These are phyloP conservation scores for Xyliphius kryptos DNA, from an alignment of 2,113 vertebrate species.

Conservation along the genomic window DNA sequence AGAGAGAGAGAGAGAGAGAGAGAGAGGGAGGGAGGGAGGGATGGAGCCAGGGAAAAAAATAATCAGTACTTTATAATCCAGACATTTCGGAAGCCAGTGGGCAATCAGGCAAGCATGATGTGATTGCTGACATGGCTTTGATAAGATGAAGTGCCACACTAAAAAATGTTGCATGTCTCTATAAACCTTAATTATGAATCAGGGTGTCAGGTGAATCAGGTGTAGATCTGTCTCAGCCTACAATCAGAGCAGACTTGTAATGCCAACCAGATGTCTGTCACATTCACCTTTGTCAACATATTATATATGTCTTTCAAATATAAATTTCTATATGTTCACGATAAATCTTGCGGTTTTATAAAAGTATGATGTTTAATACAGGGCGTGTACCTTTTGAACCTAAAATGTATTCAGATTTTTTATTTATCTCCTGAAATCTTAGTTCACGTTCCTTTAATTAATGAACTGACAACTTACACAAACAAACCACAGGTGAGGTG, in stretches of 20 bases:
- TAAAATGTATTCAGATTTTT: too few relatives aligned
- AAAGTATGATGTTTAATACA: too few relatives aligned
- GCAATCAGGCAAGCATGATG: constrained; percentile 37
- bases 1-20: too few relatives aligned
- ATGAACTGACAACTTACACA: too few relatives aligned
- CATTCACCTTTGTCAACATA: background rate
- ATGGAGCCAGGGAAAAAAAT: constrained; percentile 11
- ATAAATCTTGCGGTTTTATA: too few relatives aligned
- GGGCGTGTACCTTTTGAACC: too few relatives aligned
- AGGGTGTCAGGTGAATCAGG: constrained; percentile 10
- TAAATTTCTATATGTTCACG: too few relatives aligned
- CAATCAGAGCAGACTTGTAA: background rate
- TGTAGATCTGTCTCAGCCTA: constrained; percentile 36
- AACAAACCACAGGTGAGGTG: too few relatives aligned
- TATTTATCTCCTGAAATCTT: too few relatives aligned
- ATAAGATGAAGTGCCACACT: background rate
- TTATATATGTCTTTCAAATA: background rate
- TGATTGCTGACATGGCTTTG: constrained; percentile 26
- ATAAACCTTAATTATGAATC: constrained; percentile 41
- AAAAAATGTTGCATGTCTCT: background rate
- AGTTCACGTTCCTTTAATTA: too few relatives aligned
- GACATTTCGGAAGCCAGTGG: constrained; percentile 41
- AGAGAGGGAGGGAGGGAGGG: too few relatives aligned
- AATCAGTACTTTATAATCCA: constrained; percentile 55
- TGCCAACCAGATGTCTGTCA: constrained; percentile 33